These are phyloP conservation scores for Ivindomyrus marchei DNA, from an alignment of 2,113 vertebrate species.

Conservation along the genomic window DNA sequence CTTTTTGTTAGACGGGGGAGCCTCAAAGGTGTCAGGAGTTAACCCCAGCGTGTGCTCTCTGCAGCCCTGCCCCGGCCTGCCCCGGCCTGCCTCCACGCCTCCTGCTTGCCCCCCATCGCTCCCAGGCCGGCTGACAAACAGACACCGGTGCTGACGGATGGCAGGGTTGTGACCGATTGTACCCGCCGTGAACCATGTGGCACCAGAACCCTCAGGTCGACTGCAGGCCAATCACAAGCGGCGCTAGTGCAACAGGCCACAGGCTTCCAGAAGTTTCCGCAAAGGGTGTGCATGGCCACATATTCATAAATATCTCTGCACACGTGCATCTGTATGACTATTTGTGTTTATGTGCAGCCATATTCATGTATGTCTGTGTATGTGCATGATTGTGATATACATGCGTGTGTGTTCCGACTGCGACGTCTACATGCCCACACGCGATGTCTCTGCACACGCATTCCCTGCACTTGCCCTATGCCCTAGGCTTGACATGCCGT, in stretches of 20 bases:
- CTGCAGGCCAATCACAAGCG: background rate
- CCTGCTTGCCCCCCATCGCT: conserved; percentile 3
- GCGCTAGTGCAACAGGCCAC: background rate
- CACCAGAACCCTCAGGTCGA: background rate
- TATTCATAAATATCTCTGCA: background rate
- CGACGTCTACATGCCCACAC: background rate
- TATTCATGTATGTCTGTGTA: background rate
- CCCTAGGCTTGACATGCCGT: background rate
- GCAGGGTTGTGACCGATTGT: background rate
- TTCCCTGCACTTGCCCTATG: background rate
- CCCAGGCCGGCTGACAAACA: background rate
- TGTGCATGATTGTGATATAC: background rate
- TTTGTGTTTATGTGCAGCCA: background rate
- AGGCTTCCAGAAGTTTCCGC: background rate
- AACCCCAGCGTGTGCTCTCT: background rate
- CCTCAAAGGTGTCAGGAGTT: background rate
- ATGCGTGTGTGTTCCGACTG: background rate
- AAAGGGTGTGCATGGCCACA: background rate
- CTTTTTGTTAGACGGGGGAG: background rate
- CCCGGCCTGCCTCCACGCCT: background rate
- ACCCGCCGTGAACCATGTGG: background rate
- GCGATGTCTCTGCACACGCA: background rate
- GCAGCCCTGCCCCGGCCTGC: background rate
- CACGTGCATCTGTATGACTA: background rate
- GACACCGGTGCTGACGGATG: background rate